Evolutionary conservation across 2,797 vertebrate species (phyloP), one percentile per base, ranked within the genome.

Genomic region (Gadopsis bispinosus): DNA sequence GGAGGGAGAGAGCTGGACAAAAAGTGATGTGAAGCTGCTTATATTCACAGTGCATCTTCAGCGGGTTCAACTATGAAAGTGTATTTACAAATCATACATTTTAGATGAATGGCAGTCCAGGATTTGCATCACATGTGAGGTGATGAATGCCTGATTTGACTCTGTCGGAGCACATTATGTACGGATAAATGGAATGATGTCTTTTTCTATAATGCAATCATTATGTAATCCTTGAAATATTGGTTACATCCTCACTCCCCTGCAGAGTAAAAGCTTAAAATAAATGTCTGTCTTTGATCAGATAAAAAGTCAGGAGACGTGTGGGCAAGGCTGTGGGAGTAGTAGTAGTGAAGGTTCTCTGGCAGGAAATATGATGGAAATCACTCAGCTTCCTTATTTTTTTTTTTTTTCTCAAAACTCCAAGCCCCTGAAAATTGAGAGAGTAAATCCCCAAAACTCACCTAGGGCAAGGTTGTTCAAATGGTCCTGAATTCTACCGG

Each of bases 181-280:
- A 60, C 22, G 69, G 63, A 55, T 73, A 80, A 78, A 77, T 78
- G 63, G 65, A 79, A 47, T 55, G 50, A 73, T 72, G 79, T 78
- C 62, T 84, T 22, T 80, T 82, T 83, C 73, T 78, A 75, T 88
- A 90, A 83, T 80, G 88, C 92, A 93, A 91, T 85, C 55, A 85
- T 93, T 89, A 91, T 89, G 88, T 90, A 92, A 94, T 77, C 71
- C 83, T 64, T 85, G 83, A 92, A 91, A 93, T 89, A 87, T 88
- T 88, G 80, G 87, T 89, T 89, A 78, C 87, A 83, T 84, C 72
- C 83, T 35, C 55, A 69, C 82, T 84, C 64, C 75, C 64, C 81
- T 60, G 80, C 85, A 81, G 79, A 86, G 87, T 85, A 81, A 71
- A 39, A 51, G 69, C 87, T 91, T 88, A 54, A 93, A 92, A 89